Evolutionary conservation across 1,140 invertebrate species (phyloP).

Genomic region (Archivesica marissinica): DNA sequence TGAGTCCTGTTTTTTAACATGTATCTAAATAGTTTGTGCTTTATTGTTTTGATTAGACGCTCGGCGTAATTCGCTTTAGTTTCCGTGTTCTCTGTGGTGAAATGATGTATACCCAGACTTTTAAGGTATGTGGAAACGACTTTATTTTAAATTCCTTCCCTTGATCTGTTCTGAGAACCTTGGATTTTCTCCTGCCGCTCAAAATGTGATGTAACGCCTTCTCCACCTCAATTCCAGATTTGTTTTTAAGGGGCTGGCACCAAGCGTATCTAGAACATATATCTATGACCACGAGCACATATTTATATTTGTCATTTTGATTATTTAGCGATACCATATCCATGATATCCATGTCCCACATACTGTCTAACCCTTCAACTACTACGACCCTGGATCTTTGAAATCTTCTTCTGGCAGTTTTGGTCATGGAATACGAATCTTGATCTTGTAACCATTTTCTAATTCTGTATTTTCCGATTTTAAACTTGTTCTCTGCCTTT

Average conservation of each 20-base stretch:
- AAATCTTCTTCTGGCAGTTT: slow-evolving; percentile 15
- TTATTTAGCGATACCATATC: slow-evolving; percentile 2
- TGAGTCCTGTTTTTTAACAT: slow-evolving; percentile 21
- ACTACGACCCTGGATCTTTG: background rate
- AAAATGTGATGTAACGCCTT: background rate
- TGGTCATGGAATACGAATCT: slow-evolving; percentile 44
- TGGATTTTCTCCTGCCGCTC: background rate
- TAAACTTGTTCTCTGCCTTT: slow-evolving; percentile 16
- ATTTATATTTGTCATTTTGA: slow-evolving; percentile 26
- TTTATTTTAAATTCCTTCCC: slow-evolving; percentile 15
- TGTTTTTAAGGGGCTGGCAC: slow-evolving; percentile 12
- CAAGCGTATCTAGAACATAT: slow-evolving; percentile 14
- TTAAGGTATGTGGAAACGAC: background rate
- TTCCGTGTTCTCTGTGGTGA: background rate
- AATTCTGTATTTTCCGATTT: slow-evolving; percentile 37
- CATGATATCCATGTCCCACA: slow-evolving; percentile 43
- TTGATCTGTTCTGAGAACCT: background rate
- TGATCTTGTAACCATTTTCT: slow-evolving; percentile 53
- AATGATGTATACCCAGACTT: slow-evolving; percentile 5
- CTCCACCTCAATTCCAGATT: background rate
- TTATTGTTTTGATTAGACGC: slow-evolving; percentile 29
- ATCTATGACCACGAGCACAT: slow-evolving; percentile 11
- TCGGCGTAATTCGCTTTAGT: slow-evolving; percentile 34
- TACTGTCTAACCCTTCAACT: slow-evolving; percentile 12
- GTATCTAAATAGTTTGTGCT: slow-evolving; percentile 36